Base-by-base conservation (phyloP, 2,888 invertebrate genomes). In the Achlya flavicornis region DNA sequence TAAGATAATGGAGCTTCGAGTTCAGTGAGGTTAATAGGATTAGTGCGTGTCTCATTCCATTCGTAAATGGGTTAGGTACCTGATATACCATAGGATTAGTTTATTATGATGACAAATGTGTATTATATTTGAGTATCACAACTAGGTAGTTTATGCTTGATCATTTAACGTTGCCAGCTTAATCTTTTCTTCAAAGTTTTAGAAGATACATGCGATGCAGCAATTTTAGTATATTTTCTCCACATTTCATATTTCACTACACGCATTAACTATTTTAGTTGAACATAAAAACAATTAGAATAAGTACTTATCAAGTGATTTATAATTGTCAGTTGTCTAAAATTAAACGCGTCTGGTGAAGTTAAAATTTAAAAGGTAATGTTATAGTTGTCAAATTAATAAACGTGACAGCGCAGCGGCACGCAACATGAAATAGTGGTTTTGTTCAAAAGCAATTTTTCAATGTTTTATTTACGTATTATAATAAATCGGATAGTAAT, bases 1-100 rank as follows among this genome's bases (percentile, higher is more conserved):
- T 74, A 79, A 85, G 83, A 84, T 85, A 87, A 84, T 84, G 76
- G 76, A 70, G 69, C 60, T 69, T 67, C 66, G 76, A 76, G 82
- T 82, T 81, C 83, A 84, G 64, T 62, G 74, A 77, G 86, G 86
- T 84, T 87, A 88, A 88, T 87, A 83, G 83, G 81, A 84, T 87
- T 85, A 87, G 78, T 77, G 77, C 79, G 82, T 81, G 86, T 82
- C 76, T 76, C 78, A 79, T 79, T 76, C 81, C 74, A 82, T 83
- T 80, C 77, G 67, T 71, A 71, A 72, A 68, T 66, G 70, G 74
- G 75, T 75, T 74, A 33, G 4, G 4, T 33, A 73, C 72, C 73
- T 75, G 73, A 76, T 72, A 59, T 48, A 48, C 6, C 19, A n/a
- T 19, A 53, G 53, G 10, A 53, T 53, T 53, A 7, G 53, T 53